A percentile compares a stretch with the other conserved stretches of the same genome.
Conservation (phyloP, 1,140 invertebrate genomes). For the Holcopasites calliopsidis region DNA sequence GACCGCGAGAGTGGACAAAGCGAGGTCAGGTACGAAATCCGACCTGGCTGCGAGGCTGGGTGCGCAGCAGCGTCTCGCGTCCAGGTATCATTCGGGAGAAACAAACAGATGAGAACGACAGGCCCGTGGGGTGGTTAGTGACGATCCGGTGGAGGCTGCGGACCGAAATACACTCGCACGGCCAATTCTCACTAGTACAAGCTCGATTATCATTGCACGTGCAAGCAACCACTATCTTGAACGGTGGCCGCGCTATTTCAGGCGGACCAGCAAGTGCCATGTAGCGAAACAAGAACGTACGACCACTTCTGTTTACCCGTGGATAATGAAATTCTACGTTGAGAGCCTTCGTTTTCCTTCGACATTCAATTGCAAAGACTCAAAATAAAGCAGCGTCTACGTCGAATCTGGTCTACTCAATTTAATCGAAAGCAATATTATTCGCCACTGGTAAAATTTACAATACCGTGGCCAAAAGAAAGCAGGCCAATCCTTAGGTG, state of each 20-base stretch:
- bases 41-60: background rate
- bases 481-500: no score
- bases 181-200: slow-evolving; percentile 68
- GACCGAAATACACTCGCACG: slow-evolving; percentile 75
- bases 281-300: slow-evolving; percentile 68
- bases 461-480: no score
- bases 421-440: no score
- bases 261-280: slow-evolving; percentile 70
- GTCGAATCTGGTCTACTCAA: no score
- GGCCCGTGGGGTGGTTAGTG: slow-evolving; percentile 58
- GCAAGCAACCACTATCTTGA: slow-evolving; percentile 63
- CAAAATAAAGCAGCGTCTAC: no score
- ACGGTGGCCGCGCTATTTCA: slow-evolving; percentile 75
- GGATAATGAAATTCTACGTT: background rate
- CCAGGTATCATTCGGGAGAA: slow-evolving; percentile 19
- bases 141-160: slow-evolving; percentile 69
- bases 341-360: background rate
- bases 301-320: slow-evolving; percentile 51
- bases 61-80: background rate
- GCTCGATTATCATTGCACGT: slow-evolving; percentile 54
- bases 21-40: slow-evolving; percentile 21
- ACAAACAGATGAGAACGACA: slow-evolving; percentile 40
- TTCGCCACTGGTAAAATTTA: no score
- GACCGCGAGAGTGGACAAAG: background rate
- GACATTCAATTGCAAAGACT: background rate